These are phyloP conservation scores for Cyprinella venusta DNA, from an alignment of 2,797 vertebrate genomes.

Conservation along the genomic window DNA sequence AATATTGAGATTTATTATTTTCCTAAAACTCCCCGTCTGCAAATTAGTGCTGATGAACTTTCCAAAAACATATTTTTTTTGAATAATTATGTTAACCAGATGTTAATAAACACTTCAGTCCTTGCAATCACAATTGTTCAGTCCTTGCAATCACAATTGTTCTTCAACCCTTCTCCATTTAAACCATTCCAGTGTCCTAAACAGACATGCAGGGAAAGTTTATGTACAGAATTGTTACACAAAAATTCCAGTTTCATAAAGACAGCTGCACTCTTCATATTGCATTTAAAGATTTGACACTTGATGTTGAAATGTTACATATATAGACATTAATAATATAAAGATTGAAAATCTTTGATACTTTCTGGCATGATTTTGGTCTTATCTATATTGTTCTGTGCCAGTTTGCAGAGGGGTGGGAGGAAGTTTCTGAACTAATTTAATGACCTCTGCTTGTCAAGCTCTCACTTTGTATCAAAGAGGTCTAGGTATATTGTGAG, in stretches of 20 bases:
- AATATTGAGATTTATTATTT: neutral
- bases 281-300: neutral
- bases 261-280: constrained; percentile 48
- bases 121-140: neutral
- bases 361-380: neutral
- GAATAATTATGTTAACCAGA: constrained; percentile 4
- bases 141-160: constrained; percentile 1
- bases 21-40: neutral
- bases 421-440: neutral
- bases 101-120: neutral
- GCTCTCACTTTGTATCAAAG: neutral
- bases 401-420: neutral
- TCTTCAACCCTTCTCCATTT: constrained; percentile 5
- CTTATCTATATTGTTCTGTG: neutral
- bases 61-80: neutral
- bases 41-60: neutral
- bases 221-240: constrained; percentile 70
- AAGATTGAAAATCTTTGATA: neutral
- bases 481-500: neutral
- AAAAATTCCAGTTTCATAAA: constrained; percentile 50
- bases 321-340: neutral
- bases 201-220: constrained; percentile 7
- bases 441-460: constrained; percentile 8
- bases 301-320: too few species aligned
- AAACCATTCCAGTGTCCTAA: constrained; percentile 31